Base-by-base conservation (phyloP, 2,888 invertebrate genomes). In the Heliconius cydno region DNA sequence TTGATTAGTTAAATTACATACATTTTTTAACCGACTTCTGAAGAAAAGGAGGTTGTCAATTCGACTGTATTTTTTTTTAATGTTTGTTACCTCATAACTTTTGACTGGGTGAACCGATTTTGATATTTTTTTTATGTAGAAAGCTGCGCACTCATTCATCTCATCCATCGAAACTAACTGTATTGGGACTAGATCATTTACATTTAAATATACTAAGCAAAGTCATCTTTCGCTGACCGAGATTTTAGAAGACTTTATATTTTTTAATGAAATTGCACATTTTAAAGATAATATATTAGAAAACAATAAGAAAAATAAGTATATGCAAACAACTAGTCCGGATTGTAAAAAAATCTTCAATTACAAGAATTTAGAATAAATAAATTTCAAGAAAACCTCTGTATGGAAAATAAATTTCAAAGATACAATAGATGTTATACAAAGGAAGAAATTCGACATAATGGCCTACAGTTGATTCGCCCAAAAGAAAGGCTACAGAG, bases 361-460 rank as follows among this genome's bases (percentile, higher is more conserved):
- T 78, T 92, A 65, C 87, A 90, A 86, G 92, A 94, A 82, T 93
- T 87, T 79, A 89, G 92, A 88, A 88, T 90, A 84, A 87, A 86
- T 19, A 93, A 92, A 81, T 82, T 87, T 25, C 87, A 89, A 82
- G 92, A 93, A 83, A 84, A 79, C 78, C 76, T 81, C 41, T 78
- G 70, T 34, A 83, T 60, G 78, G 85, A 82, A 25, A 88, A 80
- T 80, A 89, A 88, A 76, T 88, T 88, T 66, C 84, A 84, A 81
- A 91, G 89, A 77, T 74, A 91, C 3, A 91, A 91, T 68, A 88
- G 85, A 83, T 89, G 91, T 1, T 92, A 92, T 80, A 88, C 92
- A 5, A 34, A 89, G 70, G 86, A 89, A 86, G 92, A 92, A 83
- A 88, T 92, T 63, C 90, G 86, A 82, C 86, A 88, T 19, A 85